Conservation (phyloP, 1,140 invertebrate genomes). For the Euwallacea similis region DNA sequence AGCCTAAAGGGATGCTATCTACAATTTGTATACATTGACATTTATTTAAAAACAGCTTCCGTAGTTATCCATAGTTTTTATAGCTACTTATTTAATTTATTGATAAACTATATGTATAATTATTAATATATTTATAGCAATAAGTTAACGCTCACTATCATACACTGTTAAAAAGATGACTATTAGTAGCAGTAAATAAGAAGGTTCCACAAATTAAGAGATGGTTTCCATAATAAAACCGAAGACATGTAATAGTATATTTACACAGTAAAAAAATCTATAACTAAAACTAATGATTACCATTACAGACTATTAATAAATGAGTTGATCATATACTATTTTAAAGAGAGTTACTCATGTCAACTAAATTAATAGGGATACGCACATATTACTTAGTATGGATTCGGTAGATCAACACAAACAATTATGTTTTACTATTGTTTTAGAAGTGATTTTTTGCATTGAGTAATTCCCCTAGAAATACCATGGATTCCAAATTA, state of each 20-base stretch:
- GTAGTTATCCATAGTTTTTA: neutral
- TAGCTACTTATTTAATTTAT: neutral
- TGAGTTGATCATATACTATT: no score
- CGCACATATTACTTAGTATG: no score
- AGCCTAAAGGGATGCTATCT: neutral
- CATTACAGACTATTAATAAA: no score
- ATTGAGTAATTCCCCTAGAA: no score
- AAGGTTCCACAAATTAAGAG: neutral
- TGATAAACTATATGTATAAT: neutral
- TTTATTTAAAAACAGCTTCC: conserved; percentile 2
- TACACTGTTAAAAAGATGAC: conserved; percentile 2
- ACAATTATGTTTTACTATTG: no score
- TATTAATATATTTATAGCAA: conserved; percentile 7
- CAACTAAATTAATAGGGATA: no score
- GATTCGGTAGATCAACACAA: no score
- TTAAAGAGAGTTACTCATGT: no score
- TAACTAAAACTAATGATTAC: no score
- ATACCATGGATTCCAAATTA: no score
- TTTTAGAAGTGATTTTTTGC: no score
- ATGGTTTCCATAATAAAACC: no score
- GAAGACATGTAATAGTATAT: neutral
- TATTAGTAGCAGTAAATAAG: conserved; percentile 8
- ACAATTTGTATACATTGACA: conserved; percentile 6
- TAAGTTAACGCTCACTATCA: conserved; percentile 6
- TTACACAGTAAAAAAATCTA: conserved; percentile 8